Conservation (phyloP, 2,113 vertebrate genomes). For the Tricholaema leucomelas region DNA sequence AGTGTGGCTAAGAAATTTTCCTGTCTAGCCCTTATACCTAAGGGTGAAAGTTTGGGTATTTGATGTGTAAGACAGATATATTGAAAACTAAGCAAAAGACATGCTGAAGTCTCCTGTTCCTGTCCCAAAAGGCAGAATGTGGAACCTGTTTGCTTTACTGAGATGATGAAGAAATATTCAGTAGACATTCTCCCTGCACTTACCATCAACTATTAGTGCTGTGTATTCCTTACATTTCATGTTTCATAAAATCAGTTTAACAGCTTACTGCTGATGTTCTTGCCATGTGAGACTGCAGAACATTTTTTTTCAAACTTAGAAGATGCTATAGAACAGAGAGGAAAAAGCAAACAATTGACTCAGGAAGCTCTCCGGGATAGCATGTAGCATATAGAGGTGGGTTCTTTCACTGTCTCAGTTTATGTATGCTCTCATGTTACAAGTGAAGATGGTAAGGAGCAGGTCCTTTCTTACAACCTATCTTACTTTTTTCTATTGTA, state of each 20-base stretch:
- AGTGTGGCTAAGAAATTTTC: background rate
- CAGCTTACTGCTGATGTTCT: background rate
- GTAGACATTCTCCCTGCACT: background rate
- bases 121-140: background rate
- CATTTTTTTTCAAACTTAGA: background rate
- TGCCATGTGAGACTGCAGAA: background rate
- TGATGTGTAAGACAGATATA: background rate
- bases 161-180: background rate
- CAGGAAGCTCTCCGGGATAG: background rate
- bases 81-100: background rate
- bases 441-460: background rate
- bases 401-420: background rate
- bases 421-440: background rate
- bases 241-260: background rate
- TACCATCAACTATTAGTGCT: background rate
- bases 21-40: background rate
- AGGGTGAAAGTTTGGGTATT: background rate
- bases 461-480: background rate
- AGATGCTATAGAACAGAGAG: background rate
- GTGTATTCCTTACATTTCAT: background rate
- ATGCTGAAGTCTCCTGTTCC: background rate
- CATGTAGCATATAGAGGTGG: fast-evolving
- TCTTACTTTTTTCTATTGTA: background rate
- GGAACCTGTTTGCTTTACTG: background rate
- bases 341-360: background rate